These are phyloP conservation scores for Colossoma macropomum DNA, from an alignment of 2,113 vertebrate genomes.

Conservation along the genomic window DNA sequence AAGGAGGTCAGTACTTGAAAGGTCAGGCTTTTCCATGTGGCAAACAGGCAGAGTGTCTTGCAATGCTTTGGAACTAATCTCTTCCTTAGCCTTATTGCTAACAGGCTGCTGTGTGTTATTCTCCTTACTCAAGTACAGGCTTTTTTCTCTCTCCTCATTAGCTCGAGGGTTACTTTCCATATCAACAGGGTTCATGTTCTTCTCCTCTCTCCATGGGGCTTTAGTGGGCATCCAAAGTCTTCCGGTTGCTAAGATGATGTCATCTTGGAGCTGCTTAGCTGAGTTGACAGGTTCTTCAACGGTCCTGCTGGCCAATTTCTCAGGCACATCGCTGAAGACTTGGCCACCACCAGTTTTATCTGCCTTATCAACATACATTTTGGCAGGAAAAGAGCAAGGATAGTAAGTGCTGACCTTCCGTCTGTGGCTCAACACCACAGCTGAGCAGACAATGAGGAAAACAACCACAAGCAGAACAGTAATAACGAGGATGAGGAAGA, in stretches of 20 bases:
- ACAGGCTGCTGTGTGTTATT: conserved; percentile 45
- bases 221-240: conserved; percentile 83
- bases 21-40: conserved; percentile 43
- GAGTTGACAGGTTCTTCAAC: conserved; percentile 75
- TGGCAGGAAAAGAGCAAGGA: conserved; percentile 88
- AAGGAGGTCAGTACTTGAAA: conserved; percentile 27
- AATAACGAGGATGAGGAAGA: conserved; percentile 83
- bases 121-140: conserved; percentile 45
- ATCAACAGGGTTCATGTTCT: conserved; percentile 45
- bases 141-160: conserved; percentile 47
- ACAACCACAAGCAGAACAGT: conserved; percentile 79
- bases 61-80: conserved; percentile 32
- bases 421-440: conserved; percentile 80
- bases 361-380: conserved; percentile 89
- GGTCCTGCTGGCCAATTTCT: conserved; percentile 60
- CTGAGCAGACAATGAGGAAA: conserved; percentile 83
- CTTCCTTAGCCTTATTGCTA: conserved; percentile 35
- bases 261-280: conserved; percentile 84
- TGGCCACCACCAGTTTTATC: conserved; percentile 82
- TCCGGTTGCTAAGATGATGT: conserved; percentile 86
- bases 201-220: conserved; percentile 3
- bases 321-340: conserved; percentile 84
- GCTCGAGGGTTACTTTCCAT: conserved; percentile 49
- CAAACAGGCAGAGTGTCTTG: conserved; percentile 19
- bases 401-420: conserved; percentile 90